Conservation (phyloP, 2,797 vertebrate species). For the Rhabdophis nuchalis region DNA sequence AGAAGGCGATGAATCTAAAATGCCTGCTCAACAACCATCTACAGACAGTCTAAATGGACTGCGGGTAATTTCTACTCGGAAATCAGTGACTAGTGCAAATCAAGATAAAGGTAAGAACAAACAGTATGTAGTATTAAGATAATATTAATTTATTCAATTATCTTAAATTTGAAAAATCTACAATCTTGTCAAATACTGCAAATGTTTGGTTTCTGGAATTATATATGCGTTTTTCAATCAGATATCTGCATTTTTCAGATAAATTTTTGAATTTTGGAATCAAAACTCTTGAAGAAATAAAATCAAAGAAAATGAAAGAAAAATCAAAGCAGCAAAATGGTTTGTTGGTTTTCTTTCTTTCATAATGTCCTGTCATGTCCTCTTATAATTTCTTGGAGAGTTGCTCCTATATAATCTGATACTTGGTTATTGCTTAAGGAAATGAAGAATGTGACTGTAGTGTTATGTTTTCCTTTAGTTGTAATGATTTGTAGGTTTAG, state of each 20-base stretch:
- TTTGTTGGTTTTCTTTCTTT: constrained; percentile 48
- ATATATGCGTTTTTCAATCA: not conserved
- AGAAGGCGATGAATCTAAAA: constrained; percentile 86
- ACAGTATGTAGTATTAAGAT: not conserved
- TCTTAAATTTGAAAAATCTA: not conserved
- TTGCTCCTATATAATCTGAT: not conserved
- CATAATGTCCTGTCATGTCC: not conserved
- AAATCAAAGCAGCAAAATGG: constrained; percentile 80
- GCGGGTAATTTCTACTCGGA: constrained; percentile 71
- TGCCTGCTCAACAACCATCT: constrained; percentile 62
- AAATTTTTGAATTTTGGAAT: constrained; percentile 87
- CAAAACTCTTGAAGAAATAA: constrained; percentile 92
- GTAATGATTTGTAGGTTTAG: not conserved
- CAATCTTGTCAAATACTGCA: not conserved
- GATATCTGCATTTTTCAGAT: constrained; percentile 64
- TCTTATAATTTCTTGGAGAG: not conserved
- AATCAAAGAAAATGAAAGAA: constrained; percentile 84
- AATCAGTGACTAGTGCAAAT: constrained; percentile 66
- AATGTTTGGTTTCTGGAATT: not conserved
- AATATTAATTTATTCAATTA: not conserved
- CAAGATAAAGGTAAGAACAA: constrained; percentile 69
- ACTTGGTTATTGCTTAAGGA: not conserved
- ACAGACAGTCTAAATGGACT: constrained; percentile 63
- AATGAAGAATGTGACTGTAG: not conserved
- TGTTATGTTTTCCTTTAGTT: not conserved